These are phyloP conservation scores for Oncorhynchus nerka DNA, from an alignment of 2,113 vertebrate genomes.

Conservation along the genomic window DNA sequence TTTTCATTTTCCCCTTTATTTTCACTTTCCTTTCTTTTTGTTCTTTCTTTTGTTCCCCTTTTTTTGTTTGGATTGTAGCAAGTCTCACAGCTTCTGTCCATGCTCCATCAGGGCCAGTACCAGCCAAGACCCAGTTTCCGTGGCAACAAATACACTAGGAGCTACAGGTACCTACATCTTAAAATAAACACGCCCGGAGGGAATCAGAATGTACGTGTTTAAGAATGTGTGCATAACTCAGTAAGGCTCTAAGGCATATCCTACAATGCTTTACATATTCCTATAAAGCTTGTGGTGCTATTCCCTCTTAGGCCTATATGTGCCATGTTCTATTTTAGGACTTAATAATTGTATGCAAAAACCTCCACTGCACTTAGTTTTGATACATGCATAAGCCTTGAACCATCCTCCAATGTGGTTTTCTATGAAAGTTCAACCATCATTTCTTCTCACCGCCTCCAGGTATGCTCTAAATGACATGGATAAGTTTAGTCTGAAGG, in stretches of 20 bases:
- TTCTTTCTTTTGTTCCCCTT: too few species aligned
- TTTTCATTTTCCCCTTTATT: conserved; percentile 30
- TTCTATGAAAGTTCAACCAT: background rate
- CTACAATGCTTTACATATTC: background rate
- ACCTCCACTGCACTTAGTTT: conserved; percentile 6
- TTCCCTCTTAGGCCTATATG: background rate
- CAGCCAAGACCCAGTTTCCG: conserved; percentile 98
- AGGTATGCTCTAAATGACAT: conserved; percentile 97
- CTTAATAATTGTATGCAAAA: conserved; percentile 55
- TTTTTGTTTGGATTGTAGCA: conserved; percentile 78
- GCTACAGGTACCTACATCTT: conserved; percentile 83
- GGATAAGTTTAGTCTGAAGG: conserved; percentile 99
- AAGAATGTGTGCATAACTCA: background rate
- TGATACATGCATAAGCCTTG: background rate
- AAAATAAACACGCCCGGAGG: background rate
- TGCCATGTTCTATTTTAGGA: conserved; percentile 11
- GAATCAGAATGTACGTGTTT: background rate
- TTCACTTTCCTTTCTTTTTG: conserved; percentile 10
- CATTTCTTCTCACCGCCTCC: conserved; percentile 15
- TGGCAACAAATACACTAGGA: conserved; percentile 98
- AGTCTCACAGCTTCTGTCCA: conserved; percentile 99
- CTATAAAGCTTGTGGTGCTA: background rate
- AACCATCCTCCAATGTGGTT: background rate
- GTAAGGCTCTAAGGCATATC: background rate
- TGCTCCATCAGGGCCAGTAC: conserved; percentile 99